Conservation (phyloP, 2,888 invertebrate genomes). For the Sepioteuthis lessoniana region DNA sequence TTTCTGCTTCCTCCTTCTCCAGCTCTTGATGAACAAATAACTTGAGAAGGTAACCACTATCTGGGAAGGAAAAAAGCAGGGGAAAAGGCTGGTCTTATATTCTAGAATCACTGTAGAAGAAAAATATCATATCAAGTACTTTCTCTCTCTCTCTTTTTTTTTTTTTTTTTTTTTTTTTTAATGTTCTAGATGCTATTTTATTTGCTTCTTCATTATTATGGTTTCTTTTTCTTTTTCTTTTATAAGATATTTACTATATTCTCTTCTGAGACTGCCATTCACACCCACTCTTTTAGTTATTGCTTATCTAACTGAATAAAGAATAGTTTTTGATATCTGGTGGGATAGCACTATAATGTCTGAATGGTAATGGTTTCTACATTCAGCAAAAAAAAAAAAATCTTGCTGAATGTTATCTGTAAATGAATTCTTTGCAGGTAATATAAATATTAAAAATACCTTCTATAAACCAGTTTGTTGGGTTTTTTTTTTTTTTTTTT, state of each 20-base stretch:
- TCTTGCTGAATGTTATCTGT: neutral
- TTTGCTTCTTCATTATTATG: neutral
- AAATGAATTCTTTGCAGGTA: neutral
- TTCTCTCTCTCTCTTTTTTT: neutral
- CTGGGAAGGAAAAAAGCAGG: neutral
- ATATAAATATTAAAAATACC: neutral
- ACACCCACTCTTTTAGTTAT: neutral
- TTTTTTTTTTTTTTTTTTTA: neutral
- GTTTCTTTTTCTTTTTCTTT: neutral
- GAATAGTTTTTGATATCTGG: neutral
- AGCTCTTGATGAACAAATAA: neutral
- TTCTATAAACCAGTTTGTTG: neutral
- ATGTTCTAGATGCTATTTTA: neutral
- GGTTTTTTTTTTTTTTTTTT: too few relatives aligned
- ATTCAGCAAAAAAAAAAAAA: neutral
- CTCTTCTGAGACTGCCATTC: neutral
- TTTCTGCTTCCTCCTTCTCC: neutral
- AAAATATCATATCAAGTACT: neutral
- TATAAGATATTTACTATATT: neutral
- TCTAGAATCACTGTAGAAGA: neutral
- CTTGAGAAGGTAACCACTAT: neutral
- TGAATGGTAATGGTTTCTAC: neutral
- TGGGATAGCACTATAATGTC: neutral
- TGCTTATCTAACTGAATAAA: neutral
- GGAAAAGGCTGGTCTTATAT: neutral